Percentiles rank a stretch among this genome's conserved stretches.
phyloP scores from a whole-genome alignment of 92 coral and sea anemone species.

The Plumapathes pennacea region DNA sequence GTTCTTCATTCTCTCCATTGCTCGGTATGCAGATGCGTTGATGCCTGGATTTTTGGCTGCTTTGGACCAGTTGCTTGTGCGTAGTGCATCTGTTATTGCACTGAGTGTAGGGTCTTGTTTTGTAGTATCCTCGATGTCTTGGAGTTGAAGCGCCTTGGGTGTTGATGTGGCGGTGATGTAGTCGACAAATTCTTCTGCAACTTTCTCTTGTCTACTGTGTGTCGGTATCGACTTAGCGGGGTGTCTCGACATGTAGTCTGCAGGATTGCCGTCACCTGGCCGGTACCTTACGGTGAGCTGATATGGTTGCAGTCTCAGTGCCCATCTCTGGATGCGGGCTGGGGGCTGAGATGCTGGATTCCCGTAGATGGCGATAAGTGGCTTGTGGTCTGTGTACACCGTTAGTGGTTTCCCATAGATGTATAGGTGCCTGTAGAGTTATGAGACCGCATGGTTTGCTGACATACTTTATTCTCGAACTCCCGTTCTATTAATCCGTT shows the following conservation, averaged over 20 bases:
- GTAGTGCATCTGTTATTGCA: constrained; percentile 37
- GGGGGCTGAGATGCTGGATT: constrained; percentile 42
- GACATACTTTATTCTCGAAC: no score
- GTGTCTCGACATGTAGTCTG: constrained; percentile 50
- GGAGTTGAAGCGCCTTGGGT: constrained; percentile 34
- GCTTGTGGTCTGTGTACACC: constrained; percentile 53
- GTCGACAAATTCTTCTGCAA: constrained; percentile 55
- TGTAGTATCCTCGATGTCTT: constrained; percentile 43
- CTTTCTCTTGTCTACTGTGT: constrained; percentile 43
- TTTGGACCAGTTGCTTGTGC: constrained; percentile 42
- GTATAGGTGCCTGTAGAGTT: constrained; percentile 31
- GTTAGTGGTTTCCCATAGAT: constrained; percentile 42
- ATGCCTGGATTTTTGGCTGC: constrained; percentile 6
- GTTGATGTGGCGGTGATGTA: constrained; percentile 45
- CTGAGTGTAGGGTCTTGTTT: constrained; percentile 36
- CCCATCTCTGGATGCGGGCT: constrained; percentile 43
- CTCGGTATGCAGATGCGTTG: constrained; percentile 6
- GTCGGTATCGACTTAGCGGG: constrained; percentile 16
- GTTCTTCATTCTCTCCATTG: constrained; percentile 37
- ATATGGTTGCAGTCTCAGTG: constrained; percentile 38
- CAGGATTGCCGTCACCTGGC: constrained; percentile 26
- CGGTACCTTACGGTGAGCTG: constrained; percentile 31
- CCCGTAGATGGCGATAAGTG: constrained; percentile 32
- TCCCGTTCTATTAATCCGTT: no score
- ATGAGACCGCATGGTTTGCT: no score